Conservation (phyloP, 2,888 invertebrate species). For the Lithosia quadra region DNA sequence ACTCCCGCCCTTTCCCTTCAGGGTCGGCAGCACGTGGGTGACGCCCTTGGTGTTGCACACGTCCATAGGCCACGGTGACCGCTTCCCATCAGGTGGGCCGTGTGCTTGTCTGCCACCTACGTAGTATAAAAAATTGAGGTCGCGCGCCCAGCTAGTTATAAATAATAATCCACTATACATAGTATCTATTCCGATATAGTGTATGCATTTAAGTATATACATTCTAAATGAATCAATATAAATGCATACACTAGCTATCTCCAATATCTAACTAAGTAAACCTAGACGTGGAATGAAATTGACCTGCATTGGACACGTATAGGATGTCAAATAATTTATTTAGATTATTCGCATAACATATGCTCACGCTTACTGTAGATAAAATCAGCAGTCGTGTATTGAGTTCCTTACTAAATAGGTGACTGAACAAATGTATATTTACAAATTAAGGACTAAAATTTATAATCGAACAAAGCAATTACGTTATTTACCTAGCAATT, state of each 20-base stretch:
- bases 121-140: no score
- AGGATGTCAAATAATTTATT: conserved; percentile 10
- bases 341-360: background rate
- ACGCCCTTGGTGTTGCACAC: no score
- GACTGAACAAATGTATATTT: background rate
- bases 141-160: background rate
- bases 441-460: no score
- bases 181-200: conserved; percentile 35
- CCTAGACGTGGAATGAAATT: conserved; percentile 38
- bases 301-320: conserved; percentile 20
- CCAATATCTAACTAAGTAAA: conserved; percentile 21
- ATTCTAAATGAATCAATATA: conserved; percentile 25
- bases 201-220: conserved; percentile 52
- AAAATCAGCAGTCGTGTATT: background rate
- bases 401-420: background rate
- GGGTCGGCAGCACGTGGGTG: no score
- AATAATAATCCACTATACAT: conserved; percentile 13
- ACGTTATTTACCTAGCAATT: no score
- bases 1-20: no score
- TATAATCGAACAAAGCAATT: no score
- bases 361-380: background rate
- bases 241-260: conserved; percentile 38
- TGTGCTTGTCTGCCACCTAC: no score
- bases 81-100: no score
- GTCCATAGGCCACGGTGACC: no score